Evolutionary conservation across 2,888 invertebrate genomes (phyloP).

Genomic region (Pristionchus exspectatus): DNA sequence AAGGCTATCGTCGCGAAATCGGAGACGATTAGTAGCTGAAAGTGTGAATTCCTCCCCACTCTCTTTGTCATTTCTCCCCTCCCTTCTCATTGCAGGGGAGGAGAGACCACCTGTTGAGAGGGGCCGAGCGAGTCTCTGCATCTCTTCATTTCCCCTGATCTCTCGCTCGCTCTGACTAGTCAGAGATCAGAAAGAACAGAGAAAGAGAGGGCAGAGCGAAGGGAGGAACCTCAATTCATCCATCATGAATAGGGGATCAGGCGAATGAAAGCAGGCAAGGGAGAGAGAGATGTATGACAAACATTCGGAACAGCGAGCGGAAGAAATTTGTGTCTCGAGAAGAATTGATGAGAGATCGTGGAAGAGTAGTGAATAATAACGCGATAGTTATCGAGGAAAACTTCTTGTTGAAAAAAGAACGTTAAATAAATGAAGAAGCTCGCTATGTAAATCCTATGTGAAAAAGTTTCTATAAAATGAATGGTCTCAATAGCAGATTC

Average conservation of each 20-base stretch:
- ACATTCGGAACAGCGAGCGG: neutral
- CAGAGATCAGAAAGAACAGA: neutral
- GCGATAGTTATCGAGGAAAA: too few relatives aligned
- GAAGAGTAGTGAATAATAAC: too few relatives aligned
- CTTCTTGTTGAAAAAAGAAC: too few relatives aligned
- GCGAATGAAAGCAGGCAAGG: neutral
- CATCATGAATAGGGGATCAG: slow-evolving; percentile 42
- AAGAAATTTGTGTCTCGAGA: neutral
- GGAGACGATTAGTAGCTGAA: slow-evolving; percentile 7
- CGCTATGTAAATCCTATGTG: neutral
- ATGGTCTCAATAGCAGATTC: too few relatives aligned
- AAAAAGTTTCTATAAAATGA: too few relatives aligned
- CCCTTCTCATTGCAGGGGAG: neutral
- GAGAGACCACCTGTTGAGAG: slow-evolving; percentile 27
- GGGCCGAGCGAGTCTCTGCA: neutral
- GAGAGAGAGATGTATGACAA: slow-evolving; percentile 31
- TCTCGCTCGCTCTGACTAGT: neutral
- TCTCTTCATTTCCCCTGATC: neutral
- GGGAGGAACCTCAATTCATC: slow-evolving; percentile 46
- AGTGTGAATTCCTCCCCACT: slow-evolving; percentile 22
- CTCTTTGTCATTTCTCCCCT: slow-evolving; percentile 20
- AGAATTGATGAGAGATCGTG: neutral
- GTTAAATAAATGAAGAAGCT: too few relatives aligned
- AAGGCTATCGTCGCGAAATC: neutral
- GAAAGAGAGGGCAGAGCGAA: neutral